Conservation (phyloP, 2,888 invertebrate species). For the Leptinotarsa tumamoca region DNA sequence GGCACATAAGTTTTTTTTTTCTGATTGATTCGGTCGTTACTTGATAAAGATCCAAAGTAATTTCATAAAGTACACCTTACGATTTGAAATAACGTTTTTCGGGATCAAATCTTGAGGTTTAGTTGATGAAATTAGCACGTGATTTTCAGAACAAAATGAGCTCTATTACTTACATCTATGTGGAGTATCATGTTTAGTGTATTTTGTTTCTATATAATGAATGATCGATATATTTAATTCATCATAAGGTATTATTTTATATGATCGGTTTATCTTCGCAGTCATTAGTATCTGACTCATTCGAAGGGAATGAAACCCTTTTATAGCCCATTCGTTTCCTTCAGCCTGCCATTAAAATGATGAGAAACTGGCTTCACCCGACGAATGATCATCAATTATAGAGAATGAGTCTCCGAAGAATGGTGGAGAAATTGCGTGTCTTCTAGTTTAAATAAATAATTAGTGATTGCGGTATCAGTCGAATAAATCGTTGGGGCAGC, state of each 20-base stretch:
- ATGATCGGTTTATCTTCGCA: not conserved
- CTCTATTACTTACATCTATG: too few species aligned
- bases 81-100: too few species aligned
- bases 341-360: slow-evolving; percentile 2
- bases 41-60: too few species aligned
- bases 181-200: too few species aligned
- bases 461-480: slow-evolving; percentile 24
- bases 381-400: slow-evolving; percentile 17
- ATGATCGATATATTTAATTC: not conserved
- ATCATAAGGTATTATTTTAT: not conserved
- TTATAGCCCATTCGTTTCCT: not conserved
- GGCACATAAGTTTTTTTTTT: too few species aligned
- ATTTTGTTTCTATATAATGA: too few species aligned
- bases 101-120: too few species aligned
- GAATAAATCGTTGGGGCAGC: slow-evolving; percentile 22
- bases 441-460: slow-evolving; percentile 20
- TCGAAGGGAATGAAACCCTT: too few species aligned
- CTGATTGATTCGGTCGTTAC: too few species aligned
- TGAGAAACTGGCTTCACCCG: slow-evolving; percentile 2
- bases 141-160: too few species aligned
- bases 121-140: too few species aligned
- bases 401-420: slow-evolving; percentile 15
- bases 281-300: not conserved
- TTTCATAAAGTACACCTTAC: too few species aligned
- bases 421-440: slow-evolving; percentile 23